Percentiles rank a stretch among this genome's conserved stretches.
These are phyloP conservation scores for Diarsia rubi DNA, from an alignment of 2,888 invertebrate genomes.

Conservation along the genomic window DNA sequence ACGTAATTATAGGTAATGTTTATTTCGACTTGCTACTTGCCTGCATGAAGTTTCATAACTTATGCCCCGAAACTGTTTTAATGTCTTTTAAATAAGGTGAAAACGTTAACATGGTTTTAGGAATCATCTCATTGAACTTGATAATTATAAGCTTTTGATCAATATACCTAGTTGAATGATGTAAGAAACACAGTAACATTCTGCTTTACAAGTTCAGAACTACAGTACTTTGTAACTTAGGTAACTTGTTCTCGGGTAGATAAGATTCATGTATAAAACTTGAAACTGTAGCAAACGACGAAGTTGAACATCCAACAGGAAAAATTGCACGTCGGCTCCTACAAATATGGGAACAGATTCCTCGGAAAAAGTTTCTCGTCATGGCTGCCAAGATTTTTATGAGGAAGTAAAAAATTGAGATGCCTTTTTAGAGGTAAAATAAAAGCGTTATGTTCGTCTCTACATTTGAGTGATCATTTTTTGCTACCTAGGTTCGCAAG, in stretches of 20 bases:
- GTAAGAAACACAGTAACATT: neutral
- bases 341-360: conserved; percentile 47
- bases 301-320: conserved; percentile 44
- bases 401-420: conserved; percentile 27
- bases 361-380: conserved; percentile 45
- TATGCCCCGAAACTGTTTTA: neutral
- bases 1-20: neutral
- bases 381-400: conserved; percentile 45
- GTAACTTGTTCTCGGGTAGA: conserved; percentile 16
- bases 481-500: conserved; percentile 41
- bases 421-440: conserved; percentile 27
- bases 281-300: conserved; percentile 23
- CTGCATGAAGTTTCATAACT: neutral
- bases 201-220: neutral
- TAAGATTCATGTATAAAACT: conserved; percentile 27
- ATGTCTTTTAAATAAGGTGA: neutral
- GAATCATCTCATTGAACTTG: neutral
- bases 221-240: neutral
- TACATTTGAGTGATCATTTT: conserved; percentile 24
- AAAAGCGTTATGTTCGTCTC: conserved; percentile 3
- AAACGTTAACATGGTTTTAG: neutral
- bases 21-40: neutral
- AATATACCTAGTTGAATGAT: neutral
- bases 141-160: neutral
- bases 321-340: conserved; percentile 40